A percentile compares a stretch with the other conserved stretches of the same genome.
Evolutionary conservation across 2,888 invertebrate genomes (phyloP).

Genomic region (Callinectes sapidus): DNA sequence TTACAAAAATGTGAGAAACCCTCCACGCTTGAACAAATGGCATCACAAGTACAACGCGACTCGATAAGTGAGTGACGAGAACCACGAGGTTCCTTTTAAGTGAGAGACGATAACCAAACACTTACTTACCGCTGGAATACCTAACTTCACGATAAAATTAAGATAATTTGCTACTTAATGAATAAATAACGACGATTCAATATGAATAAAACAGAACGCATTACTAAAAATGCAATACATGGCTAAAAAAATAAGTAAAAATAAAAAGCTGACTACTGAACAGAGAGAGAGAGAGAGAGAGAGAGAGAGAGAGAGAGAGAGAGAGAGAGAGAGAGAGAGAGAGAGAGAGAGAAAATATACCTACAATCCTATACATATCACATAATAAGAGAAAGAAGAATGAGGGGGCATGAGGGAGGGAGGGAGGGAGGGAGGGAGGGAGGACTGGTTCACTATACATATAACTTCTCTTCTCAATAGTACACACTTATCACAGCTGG

Average conservation of each 20-base stretch:
- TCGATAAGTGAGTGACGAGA: neutral
- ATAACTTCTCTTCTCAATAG: neutral
- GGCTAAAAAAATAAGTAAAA: neutral
- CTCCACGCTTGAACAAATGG: neutral
- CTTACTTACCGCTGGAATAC: neutral
- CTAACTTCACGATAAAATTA: neutral
- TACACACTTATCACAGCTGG: slow-evolving; percentile 30
- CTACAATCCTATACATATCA: slow-evolving; percentile 19
- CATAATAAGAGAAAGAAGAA: neutral
- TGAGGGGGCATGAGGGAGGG: too few relatives aligned
- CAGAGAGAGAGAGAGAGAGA: neutral
- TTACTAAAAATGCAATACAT: neutral
- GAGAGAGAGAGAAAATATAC: slow-evolving; percentile 15
- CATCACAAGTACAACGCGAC: neutral
- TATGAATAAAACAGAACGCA: slow-evolving; percentile 11
- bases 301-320: neutral
- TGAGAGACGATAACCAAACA: neutral
- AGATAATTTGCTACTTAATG: neutral
- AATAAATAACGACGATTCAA: neutral
- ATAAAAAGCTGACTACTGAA: neutral
- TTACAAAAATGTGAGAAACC: neutral
- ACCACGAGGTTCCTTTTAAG: neutral
- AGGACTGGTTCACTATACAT: slow-evolving; percentile 13
- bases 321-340: neutral
- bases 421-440: neutral